Base-by-base conservation (phyloP, 2,113 vertebrate genomes). In the Phylloscopus trochilus region DNA sequence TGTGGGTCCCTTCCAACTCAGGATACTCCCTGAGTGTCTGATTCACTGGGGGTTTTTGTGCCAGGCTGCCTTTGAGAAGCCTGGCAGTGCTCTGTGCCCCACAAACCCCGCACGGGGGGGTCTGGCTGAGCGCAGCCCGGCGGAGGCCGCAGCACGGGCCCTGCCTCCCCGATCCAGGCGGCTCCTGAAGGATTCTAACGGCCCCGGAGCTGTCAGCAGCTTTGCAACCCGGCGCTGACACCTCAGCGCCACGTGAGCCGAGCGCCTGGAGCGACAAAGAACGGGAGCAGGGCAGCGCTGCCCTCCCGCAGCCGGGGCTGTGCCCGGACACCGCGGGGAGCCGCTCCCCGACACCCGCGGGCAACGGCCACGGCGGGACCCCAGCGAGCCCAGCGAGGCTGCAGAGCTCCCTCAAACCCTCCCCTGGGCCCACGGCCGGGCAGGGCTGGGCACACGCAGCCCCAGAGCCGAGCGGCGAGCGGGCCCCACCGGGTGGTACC, bases 331-430 rank as follows among this genome's bases (percentile, higher is more conserved):
- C 7, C 2, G 6, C 0, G 62, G 44, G n/a, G 5, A 46, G 52
- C 60, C 3, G 52, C 56, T 66, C 56, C n/a, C 15, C 66, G 6
- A 6, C 20, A 2, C 9, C 31, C 2, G 9, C 0, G 30, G 2
- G 64, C 23, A 12, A 2, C 0, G 7, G n/a, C 31, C 22, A 3
- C 24, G 0, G n/a, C 0, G 17, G 39, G 58, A 59, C 10, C 16
- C 0, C 1, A 13, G 2, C 1, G 2, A 7, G 0, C 22, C 7
- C 5, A 11, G 16, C 1, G 60, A 11, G 21, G 64, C 55, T 17
- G 30, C 75, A 66, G 35, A 33, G 8, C 31, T 55, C 33, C 49
- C 64, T 11, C 64, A 31, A n/a, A 49, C 2, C 27, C 31, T 44
- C 7, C 41, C 60, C 3, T 1, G 21, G 27, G 8, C 5, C 14